Conservation (phyloP, 2,888 invertebrate genomes). For the Hemaris fuciformis region DNA sequence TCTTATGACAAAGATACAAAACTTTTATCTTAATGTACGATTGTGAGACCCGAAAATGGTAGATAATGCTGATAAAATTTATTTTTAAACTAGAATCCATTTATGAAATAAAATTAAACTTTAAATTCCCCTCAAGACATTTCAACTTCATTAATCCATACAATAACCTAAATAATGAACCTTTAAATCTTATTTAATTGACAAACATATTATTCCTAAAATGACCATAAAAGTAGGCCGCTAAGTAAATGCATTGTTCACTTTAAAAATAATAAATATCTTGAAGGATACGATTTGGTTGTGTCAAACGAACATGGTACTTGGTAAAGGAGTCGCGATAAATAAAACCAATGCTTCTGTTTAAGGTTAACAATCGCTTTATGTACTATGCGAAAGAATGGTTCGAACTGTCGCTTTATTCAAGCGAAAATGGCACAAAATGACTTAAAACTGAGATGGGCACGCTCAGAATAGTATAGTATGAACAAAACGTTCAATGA, state of each 20-base stretch:
- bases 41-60: too few species aligned
- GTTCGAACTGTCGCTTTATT: conserved; percentile 33
- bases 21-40: too few species aligned
- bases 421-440: conserved; percentile 45
- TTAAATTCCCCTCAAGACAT: background rate
- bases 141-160: conserved; percentile 24
- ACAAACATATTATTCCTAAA: background rate
- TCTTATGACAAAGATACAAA: too few species aligned
- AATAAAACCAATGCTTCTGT: conserved; percentile 13
- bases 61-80: too few species aligned
- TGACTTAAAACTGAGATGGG: conserved; percentile 13
- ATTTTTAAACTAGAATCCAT: too few species aligned
- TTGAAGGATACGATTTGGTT: conserved; percentile 2
- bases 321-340: background rate
- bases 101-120: background rate
- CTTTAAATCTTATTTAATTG: background rate
- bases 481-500: background rate
- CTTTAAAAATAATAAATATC: conserved; percentile 3
- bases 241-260: background rate
- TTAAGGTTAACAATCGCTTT: conserved; percentile 48
- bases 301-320: background rate
- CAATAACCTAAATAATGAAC: conserved; percentile 13
- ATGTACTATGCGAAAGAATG: conserved; percentile 51
- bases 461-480: background rate
- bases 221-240: background rate